Evolutionary conservation across 2,888 invertebrate species (phyloP).

Genomic region (Baccha elongata): DNA sequence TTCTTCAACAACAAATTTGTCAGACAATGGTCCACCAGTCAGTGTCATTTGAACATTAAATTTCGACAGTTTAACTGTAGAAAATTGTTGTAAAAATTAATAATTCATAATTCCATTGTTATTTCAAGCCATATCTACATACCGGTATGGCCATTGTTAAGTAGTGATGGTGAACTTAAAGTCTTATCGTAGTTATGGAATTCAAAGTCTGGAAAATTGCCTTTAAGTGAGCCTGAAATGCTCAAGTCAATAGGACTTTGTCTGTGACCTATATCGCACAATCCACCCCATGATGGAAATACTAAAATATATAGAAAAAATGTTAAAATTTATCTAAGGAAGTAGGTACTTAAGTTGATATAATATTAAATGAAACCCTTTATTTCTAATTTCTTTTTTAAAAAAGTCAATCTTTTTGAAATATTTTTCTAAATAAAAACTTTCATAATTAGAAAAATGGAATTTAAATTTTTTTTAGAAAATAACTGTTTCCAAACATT

Average conservation of each 20-base stretch:
- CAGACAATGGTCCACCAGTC: slow-evolving; percentile 83
- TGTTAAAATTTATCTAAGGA: slow-evolving; percentile 6
- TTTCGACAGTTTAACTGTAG: slow-evolving; percentile 78
- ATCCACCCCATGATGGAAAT: slow-evolving; percentile 85
- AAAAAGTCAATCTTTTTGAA: no score
- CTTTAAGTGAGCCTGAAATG: slow-evolving; percentile 83
- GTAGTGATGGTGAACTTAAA: slow-evolving; percentile 77
- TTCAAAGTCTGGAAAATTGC: slow-evolving; percentile 77
- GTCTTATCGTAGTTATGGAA: slow-evolving; percentile 79
- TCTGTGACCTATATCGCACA: slow-evolving; percentile 85
- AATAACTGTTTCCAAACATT: no score
- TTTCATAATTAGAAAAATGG: no score
- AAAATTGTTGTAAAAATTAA: not conserved
- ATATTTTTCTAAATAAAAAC: no score
- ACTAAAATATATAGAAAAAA: slow-evolving; percentile 74
- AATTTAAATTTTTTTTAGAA: no score
- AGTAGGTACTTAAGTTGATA: no score
- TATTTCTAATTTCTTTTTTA: no score
- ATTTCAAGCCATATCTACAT: slow-evolving; percentile 51
- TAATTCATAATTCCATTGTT: not conserved
- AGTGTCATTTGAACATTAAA: slow-evolving; percentile 78
- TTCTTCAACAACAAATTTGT: slow-evolving; percentile 86
- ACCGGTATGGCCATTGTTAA: slow-evolving; percentile 82
- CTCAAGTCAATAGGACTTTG: slow-evolving; percentile 92
- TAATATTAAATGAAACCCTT: no score